Conservation (phyloP, 2,797 vertebrate species). For the Gymnodraco acuticeps region DNA sequence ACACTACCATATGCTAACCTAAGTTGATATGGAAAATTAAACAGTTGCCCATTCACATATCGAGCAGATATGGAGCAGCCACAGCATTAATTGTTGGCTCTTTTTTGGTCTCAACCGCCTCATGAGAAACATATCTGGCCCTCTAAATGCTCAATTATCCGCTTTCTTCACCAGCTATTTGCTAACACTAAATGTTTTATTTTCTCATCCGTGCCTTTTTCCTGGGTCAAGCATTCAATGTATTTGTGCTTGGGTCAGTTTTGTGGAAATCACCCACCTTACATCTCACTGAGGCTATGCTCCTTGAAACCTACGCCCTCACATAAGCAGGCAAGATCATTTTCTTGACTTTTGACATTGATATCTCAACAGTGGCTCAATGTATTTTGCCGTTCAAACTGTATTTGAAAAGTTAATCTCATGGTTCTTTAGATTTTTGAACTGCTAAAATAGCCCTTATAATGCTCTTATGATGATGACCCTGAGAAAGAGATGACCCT, state of each 20-base stretch:
- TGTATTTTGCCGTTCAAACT: not conserved
- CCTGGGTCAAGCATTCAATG: too few relatives aligned
- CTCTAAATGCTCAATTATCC: not conserved
- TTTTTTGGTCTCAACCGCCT: not conserved
- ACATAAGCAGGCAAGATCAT: not conserved
- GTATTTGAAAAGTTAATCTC: not conserved
- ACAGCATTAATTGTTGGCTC: not conserved
- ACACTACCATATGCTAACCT: not conserved
- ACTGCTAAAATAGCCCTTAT: not conserved
- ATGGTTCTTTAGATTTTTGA: not conserved
- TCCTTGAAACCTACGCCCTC: not conserved
- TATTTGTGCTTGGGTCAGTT: too few relatives aligned
- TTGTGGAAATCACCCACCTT: too few relatives aligned
- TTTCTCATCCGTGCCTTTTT: too few relatives aligned
- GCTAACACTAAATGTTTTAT: not conserved
- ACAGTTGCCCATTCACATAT: not conserved
- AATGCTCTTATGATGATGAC: not conserved
- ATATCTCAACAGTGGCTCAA: not conserved
- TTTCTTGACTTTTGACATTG: not conserved
- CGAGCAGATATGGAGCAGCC: not conserved
- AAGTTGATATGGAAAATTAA: not conserved
- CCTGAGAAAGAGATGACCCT: too few relatives aligned
- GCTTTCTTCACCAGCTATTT: not conserved
- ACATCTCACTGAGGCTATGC: too few relatives aligned
- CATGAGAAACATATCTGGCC: not conserved